Base-by-base conservation (phyloP, 35 echinoderm and acorn worm species). In the Strongylocentrotus purpuratus region DNA sequence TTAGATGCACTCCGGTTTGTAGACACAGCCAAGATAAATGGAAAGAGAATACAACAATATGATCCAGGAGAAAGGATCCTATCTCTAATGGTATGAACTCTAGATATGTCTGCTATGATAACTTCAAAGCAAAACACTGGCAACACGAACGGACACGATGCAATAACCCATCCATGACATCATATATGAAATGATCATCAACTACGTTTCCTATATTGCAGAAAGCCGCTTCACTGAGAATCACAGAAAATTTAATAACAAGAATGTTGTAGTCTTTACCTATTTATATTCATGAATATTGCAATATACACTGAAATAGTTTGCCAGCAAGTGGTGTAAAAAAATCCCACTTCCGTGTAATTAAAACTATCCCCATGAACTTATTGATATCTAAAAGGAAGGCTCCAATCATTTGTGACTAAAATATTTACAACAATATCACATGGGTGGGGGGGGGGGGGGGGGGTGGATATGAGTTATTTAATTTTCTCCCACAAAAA, bases 51-150 rank as follows among this genome's bases (percentile, higher is more conserved):
- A 78, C 5, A 5, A 28, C 18, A 28, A 78, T 78, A 78, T 78
- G 65, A 78, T 78, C 65, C 65, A 28, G 65, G 65, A 78, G 65
- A 78, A n/a, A 78, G 22, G 65, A n/a, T 28, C 18, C 65, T 78
- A 5, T 78, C 20, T 28, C 7, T 78, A 78, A 78, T 78, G 65
- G 65, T 78, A 78, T 4, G 28, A 22, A 78, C 22, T 78, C 65
- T n/a, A 78, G 65, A 78, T 78, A 78, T 78, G 65, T 78, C 65
- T 78, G 65, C 15, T 78, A 78, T 78, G 65, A 78, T 78, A 78
- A 78, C 22, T 78, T 78, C 65, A 78, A 78, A 8, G 25, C 28
- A 78, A 78, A 78, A n/a, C 28, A 25, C 18, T 78, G 65, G 4
- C 65, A n/a, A 78, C 4, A 78, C 7, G 28, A 7, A 78, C 20